Conservation (phyloP, 2,888 invertebrate species). For the Amblyjoppa fuscipennis region DNA sequence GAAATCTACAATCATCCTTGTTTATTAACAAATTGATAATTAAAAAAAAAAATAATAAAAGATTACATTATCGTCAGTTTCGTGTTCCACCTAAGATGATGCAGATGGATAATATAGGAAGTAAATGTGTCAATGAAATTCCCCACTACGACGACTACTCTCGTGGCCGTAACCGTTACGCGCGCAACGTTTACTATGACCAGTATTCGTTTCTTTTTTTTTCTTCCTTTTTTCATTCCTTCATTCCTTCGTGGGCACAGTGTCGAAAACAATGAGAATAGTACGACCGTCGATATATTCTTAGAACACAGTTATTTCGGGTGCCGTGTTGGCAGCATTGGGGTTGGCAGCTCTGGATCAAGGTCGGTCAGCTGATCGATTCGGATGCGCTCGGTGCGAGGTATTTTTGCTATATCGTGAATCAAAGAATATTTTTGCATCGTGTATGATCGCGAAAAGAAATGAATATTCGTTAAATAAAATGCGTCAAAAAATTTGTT, state of each 20-base stretch:
- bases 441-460: too few relatives aligned
- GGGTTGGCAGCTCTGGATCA: slow-evolving; percentile 69
- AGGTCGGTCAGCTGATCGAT: slow-evolving; percentile 73
- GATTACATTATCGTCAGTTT: slow-evolving; percentile 36
- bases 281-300: slow-evolving; percentile 58
- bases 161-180: neutral
- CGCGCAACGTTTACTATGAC: neutral
- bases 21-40: too few relatives aligned
- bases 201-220: neutral
- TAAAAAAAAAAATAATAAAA: slow-evolving; percentile 23
- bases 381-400: neutral
- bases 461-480: too few relatives aligned
- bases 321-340: slow-evolving; percentile 65
- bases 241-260: neutral
- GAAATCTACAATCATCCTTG: too few relatives aligned
- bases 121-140: slow-evolving; percentile 23
- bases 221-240: slow-evolving; percentile 19
- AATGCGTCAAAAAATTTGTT: too few relatives aligned
- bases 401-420: slow-evolving; percentile 28
- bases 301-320: slow-evolving; percentile 66
- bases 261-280: slow-evolving; percentile 33
- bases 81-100: slow-evolving; percentile 13
- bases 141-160: neutral
- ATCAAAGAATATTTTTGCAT: slow-evolving; percentile 54
- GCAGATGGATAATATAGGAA: neutral